These are phyloP conservation scores for Fissipunctia ypsillon DNA, from an alignment of 2,888 invertebrate genomes.

Conservation along the genomic window DNA sequence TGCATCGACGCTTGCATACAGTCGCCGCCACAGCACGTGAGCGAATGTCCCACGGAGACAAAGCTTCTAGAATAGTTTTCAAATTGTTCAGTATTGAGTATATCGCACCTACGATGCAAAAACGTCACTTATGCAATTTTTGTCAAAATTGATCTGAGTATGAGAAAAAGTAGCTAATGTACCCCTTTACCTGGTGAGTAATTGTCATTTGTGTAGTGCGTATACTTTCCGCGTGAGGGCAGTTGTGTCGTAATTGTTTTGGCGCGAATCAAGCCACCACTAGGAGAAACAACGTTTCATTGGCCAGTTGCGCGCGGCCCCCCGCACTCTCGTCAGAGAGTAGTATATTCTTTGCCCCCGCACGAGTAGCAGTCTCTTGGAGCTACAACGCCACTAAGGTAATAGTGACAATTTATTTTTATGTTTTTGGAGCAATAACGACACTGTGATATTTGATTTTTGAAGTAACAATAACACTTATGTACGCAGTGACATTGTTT, in stretches of 20 bases:
- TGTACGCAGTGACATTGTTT: not conserved
- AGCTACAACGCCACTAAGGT: slow-evolving; percentile 3
- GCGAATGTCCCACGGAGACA: too few species aligned
- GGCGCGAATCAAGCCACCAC: slow-evolving; percentile 1
- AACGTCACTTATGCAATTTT: not conserved
- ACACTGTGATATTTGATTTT: too few species aligned
- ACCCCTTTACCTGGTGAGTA: not conserved
- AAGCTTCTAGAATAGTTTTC: too few species aligned
- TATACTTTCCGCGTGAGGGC: not conserved
- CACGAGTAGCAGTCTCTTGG: not conserved
- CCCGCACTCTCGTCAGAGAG: too few species aligned
- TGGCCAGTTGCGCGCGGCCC: not conserved
- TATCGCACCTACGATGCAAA: not conserved
- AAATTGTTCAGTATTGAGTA: too few species aligned
- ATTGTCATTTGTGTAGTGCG: not conserved
- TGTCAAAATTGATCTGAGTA: not conserved
- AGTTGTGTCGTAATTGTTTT: not conserved
- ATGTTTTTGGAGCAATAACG: slow-evolving; percentile 3
- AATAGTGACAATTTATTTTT: not conserved
- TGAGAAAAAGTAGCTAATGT: not conserved
- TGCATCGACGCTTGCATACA: not conserved
- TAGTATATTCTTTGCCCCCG: too few species aligned
- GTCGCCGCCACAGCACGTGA: too few species aligned
- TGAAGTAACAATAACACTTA: not conserved
- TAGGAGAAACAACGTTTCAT: slow-evolving; percentile 1